phyloP scores from a whole-genome alignment of 2,888 invertebrate species.

The Eledona agricola region DNA sequence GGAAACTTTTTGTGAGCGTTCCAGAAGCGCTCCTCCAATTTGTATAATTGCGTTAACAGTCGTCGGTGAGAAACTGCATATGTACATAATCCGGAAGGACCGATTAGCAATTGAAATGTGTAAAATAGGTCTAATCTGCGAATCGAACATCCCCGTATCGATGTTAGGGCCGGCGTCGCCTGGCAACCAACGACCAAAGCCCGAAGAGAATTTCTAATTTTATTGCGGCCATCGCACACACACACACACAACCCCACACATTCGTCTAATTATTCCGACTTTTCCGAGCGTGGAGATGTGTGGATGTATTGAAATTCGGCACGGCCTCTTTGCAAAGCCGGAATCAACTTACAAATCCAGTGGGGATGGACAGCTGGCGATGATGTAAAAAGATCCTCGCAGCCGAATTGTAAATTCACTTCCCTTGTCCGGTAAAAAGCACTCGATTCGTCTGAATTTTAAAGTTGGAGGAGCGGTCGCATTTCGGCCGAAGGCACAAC shows the following conservation, averaged over 20 bases:
- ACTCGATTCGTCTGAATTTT: constrained; percentile 60
- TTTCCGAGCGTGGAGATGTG: constrained; percentile 3
- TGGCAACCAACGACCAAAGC: constrained; percentile 55
- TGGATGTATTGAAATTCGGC: constrained; percentile 30
- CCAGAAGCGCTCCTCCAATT: constrained; percentile 9
- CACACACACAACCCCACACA: no score
- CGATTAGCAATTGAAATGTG: constrained; percentile 60
- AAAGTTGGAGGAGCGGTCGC: constrained; percentile 49
- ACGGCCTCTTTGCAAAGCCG: constrained; percentile 38
- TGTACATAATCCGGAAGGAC: constrained; percentile 47
- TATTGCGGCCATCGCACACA: constrained; percentile 28
- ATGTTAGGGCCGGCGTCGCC: constrained; percentile 54
- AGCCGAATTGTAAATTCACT: constrained; percentile 64
- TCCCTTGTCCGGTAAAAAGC: constrained; percentile 65
- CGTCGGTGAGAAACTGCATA: constrained; percentile 37
- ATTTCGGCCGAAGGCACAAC: constrained; percentile 22
- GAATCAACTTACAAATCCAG: constrained; percentile 61
- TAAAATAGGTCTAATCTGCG: constrained; percentile 58
- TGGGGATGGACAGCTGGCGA: constrained; percentile 60
- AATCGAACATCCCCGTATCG: constrained; percentile 55
- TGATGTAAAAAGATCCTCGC: constrained; percentile 53
- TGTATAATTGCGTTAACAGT: constrained; percentile 32
- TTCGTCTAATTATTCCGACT: constrained; percentile 25
- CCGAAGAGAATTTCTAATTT: constrained; percentile 43
- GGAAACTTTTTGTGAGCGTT: constrained; percentile 14